Conservation (phyloP, 2,888 invertebrate genomes). For the Deroplatys truncata region DNA sequence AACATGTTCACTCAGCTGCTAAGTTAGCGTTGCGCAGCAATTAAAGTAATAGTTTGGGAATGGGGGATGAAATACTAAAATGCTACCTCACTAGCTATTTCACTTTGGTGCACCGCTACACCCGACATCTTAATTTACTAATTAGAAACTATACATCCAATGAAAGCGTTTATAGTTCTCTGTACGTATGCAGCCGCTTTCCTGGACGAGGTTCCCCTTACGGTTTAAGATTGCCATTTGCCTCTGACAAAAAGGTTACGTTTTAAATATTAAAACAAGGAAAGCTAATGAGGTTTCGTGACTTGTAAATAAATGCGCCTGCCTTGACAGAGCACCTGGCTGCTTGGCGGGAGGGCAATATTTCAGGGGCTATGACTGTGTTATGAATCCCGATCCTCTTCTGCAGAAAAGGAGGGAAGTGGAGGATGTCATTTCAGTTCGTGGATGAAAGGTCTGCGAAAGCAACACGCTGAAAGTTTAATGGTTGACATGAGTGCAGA, state of each 20-base stretch:
- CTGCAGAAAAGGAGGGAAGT: background rate
- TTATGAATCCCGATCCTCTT: background rate
- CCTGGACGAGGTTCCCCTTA: too few species aligned
- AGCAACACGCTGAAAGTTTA: background rate
- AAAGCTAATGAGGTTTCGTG: background rate
- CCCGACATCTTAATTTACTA: too few species aligned
- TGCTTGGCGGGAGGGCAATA: background rate
- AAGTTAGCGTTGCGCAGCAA: too few species aligned
- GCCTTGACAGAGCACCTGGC: background rate
- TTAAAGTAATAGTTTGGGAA: too few species aligned
- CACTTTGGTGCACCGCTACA: too few species aligned
- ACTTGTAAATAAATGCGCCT: background rate
- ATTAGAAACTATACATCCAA: too few species aligned
- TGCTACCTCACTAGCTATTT: too few species aligned
- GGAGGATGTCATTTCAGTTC: background rate
- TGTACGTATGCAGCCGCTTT: too few species aligned
- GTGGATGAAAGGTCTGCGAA: background rate
- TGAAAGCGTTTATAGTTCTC: too few species aligned
- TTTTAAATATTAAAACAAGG: background rate
- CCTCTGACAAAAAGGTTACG: background rate
- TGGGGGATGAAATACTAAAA: too few species aligned
- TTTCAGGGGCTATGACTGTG: background rate
- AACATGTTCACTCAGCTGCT: too few species aligned
- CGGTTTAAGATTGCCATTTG: background rate
- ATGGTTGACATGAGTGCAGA: background rate